Percentiles rank a stretch among this genome's conserved stretches.
Evolutionary conservation across 2,113 vertebrate genomes (phyloP).

Genomic region (Pygathrix nemaeus): DNA sequence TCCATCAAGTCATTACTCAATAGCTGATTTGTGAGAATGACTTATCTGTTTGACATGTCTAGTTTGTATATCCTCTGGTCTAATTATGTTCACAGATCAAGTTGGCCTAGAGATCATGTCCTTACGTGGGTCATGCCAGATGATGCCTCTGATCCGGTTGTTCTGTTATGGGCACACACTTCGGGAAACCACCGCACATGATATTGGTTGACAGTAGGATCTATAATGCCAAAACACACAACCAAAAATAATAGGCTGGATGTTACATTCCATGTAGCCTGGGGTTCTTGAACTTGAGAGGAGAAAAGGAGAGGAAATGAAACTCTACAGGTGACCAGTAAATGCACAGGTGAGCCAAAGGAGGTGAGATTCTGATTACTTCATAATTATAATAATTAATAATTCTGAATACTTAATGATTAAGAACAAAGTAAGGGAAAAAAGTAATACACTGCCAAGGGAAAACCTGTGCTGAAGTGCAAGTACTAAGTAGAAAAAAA

Average conservation of each 20-base stretch:
- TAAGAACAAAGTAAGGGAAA: background rate
- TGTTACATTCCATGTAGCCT: rapidly evolving
- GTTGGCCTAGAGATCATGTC: background rate
- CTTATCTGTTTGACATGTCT: rapidly evolving
- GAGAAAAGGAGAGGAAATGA: rapidly evolving
- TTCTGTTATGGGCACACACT: constrained; percentile 91
- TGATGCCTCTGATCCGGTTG: constrained; percentile 85
- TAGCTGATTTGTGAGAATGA: rapidly evolving
- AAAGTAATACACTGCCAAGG: background rate
- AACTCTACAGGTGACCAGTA: rapidly evolving
- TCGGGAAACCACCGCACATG: constrained; percentile 94
- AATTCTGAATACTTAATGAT: background rate
- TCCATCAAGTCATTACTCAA: rapidly evolving
- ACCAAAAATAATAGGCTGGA: background rate
- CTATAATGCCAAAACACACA: constrained; percentile 75
- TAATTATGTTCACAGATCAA: rapidly evolving
- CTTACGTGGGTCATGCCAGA: constrained; percentile 89
- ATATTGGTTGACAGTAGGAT: constrained; percentile 86
- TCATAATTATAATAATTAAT: too few species aligned
- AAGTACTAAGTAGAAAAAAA: background rate
- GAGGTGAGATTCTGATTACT: too few species aligned
- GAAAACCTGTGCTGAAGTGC: background rate
- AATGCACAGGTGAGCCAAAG: rapidly evolving
- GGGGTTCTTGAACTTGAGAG: rapidly evolving
- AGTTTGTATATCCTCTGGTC: rapidly evolving